Conservation (phyloP, 2,113 vertebrate species). For the Brachypteracias leptosomus region DNA sequence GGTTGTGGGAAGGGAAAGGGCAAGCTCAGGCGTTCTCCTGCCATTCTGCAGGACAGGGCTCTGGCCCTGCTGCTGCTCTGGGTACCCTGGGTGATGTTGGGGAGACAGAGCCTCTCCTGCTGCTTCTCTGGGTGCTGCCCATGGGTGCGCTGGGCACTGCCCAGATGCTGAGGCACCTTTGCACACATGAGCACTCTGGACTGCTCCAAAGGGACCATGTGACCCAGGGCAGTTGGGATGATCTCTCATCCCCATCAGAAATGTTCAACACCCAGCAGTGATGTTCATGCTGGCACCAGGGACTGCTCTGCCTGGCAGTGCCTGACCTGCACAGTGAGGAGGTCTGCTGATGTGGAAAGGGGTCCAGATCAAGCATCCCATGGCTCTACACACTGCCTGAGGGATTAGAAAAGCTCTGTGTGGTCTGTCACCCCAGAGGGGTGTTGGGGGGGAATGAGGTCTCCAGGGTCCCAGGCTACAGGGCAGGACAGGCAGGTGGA, state of each 20-base stretch:
- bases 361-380: rapidly evolving
- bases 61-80: rapidly evolving
- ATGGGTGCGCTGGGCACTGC: rapidly evolving
- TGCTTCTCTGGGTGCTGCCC: not conserved
- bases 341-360: not conserved
- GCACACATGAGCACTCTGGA: not conserved
- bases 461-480: not conserved
- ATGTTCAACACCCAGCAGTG: rapidly evolving
- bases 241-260: not conserved
- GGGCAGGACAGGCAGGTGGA: not conserved
- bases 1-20: slow-evolving; percentile 16
- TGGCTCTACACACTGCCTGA: not conserved
- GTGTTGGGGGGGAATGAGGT: not conserved
- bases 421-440: not conserved
- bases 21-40: not conserved
- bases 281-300: not conserved
- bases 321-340: not conserved
- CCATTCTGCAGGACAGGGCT: not conserved
- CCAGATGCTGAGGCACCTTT: not conserved
- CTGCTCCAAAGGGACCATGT: not conserved
- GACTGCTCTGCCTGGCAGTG: not conserved
- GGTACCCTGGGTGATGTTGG: not conserved
- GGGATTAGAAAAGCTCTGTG: not conserved
- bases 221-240: not conserved
- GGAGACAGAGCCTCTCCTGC: not conserved